Evolutionary conservation across 2,797 vertebrate species (phyloP), one percentile per base, ranked within the genome.

Genomic region (Sylvilagus floridanus): DNA sequence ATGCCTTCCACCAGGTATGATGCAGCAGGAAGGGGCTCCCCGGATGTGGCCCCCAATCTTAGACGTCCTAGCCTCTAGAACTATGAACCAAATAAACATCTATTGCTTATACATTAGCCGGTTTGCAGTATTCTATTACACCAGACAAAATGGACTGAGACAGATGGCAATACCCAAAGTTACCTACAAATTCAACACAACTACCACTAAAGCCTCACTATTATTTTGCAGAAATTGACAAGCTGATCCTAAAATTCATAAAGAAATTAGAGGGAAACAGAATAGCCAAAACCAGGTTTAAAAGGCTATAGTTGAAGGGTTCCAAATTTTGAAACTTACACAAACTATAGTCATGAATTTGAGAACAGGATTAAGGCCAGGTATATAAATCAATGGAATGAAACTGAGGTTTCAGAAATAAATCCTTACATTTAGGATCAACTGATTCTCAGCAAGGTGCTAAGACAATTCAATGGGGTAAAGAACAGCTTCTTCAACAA

Each of bases 381-480:
- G 42, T 42, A 42, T 42, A 42, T 42, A 42, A 42, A 42, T 42
- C 42, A 42, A 42, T 42, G 42, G 42, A 42, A 57, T 57, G 17
- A 57, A 57, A 57, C 54, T 57, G 14, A 57, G 54, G 17, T 57
- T 57, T 19, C 5, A 57, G 54, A 57, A 57, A 57, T 57, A 57
- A 19, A 57, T 57, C 54, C 54, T 57, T 57, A 57, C 17, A 84
- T 72, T 52, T 73, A 54, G 10, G 42, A 66, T n/a, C 32, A 84
- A 77, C 2, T 82, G 57, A 90, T 82, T 89, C 84, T 77, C 71
- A 71, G 32, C 79, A 93, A 86, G 47, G 47, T 82, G 62, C 73
- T 54, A 79, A 76, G 24, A 75, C 7, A 79, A 52, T 21, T 88
- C 35, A 88, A 42, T n/a, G n/a, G 24, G 62, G 12, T 35, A 81